Base-by-base conservation (phyloP, 2,797 vertebrate species). In the Nasua narica region DNA sequence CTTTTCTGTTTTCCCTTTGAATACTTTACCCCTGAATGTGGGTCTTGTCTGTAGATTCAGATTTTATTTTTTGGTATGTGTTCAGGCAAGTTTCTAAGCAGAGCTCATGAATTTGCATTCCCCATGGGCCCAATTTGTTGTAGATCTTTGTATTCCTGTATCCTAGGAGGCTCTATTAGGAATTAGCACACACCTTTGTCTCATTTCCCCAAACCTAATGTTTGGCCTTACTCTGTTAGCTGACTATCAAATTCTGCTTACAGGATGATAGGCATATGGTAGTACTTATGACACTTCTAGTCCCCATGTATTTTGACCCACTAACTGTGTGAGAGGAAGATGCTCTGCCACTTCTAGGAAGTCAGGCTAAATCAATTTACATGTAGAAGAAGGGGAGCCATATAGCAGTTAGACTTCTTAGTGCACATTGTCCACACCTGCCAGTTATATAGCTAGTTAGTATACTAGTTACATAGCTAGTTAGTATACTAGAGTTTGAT, bases 121-220 rank as follows among this genome's bases (percentile, higher is more conserved):
- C 52, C 23, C 14, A 2, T 37, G 48, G 32, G 70, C 87, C 54
- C 56, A 93, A 3, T 95, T 85, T 91, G n/a, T 93, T 90, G 32
- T 19, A 58, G 40, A 50, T 72, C 6, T 95, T 35, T 89, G 16
- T 93, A 7, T 92, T 92, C 79, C 6, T 86, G 12, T 85, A 25
- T 69, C 48, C 48, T 79, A 78, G 52, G 70, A 79, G 23, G 48
- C 69, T 46, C 3, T 79, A n/a, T 85, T 91, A 94, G 78, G 48
- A 74, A 50, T 91, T 87, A 32, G 27, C 72, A 78, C 18, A 69
- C 29, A 50, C 9, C 18, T 93, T 89, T 87, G 56, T 86, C 43
- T 89, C 29, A 81, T 92, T 91, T 95, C 32, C n/a, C 43, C 7
- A 91, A 85, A 81, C n/a, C 87, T 74, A 48, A 88, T 88, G 48